Conservation (phyloP, 2,888 invertebrate genomes). For the Diarsia dahlii region DNA sequence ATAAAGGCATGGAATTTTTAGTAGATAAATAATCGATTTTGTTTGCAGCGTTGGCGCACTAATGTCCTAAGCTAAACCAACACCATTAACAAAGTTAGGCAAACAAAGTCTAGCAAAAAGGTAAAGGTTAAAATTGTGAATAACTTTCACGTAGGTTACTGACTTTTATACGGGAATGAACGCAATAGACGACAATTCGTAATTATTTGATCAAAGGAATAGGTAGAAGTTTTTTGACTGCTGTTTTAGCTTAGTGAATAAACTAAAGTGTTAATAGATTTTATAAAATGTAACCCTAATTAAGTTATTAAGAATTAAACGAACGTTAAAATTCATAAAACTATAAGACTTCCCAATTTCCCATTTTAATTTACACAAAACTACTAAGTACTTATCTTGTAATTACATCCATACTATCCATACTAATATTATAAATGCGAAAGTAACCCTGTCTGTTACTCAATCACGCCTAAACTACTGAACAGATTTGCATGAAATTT, state of each 20-base stretch:
- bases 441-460: too few relatives aligned
- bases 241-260: not conserved
- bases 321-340: not conserved
- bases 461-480: too few relatives aligned
- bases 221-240: not conserved
- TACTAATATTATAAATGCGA: too few relatives aligned
- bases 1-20: not conserved
- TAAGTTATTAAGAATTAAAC: not conserved
- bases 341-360: not conserved
- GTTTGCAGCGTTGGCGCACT: not conserved
- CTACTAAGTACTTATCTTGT: not conserved
- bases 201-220: not conserved
- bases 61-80: conserved; percentile 24
- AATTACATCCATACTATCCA: too few relatives aligned
- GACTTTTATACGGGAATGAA: not conserved
- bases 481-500: too few relatives aligned
- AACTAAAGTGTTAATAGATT: not conserved
- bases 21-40: conserved; percentile 4
- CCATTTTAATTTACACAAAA: not conserved
- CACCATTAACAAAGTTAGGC: not conserved
- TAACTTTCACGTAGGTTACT: not conserved
- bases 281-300: not conserved
- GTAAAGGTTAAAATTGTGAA: conserved; percentile 19
- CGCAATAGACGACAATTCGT: not conserved
- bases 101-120: conserved; percentile 8